Base-by-base conservation (phyloP, 2,797 vertebrate genomes). In the Rhabdophis nuchalis region DNA sequence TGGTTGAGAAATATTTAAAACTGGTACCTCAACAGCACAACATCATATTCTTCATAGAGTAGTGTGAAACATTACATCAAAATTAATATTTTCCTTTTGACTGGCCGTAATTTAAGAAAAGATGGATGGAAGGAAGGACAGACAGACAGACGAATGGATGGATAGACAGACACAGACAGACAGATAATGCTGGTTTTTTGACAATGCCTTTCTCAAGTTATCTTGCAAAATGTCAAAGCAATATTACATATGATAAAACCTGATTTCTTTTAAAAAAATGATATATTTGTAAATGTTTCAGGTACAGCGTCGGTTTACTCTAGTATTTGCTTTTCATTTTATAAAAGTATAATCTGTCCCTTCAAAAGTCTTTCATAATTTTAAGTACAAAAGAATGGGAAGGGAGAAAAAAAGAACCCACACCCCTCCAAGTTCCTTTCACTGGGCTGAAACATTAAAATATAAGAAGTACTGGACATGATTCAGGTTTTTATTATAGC, bases 401-500 rank as follows among this genome's bases (percentile, higher is more conserved):
- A 60, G 20, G 53, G 53, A 54, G 41, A 77, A 91, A 94, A 95
- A 93, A 93, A 93, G 18, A 0, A 1, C 54, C 54, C 10, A 93
- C 61, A 86, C n/a, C 87, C 46, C 50, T 50, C 8, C 88, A 32
- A 54, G 5, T 91, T 93, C 46, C 18, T 94, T 60, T 0, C 0
- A 91, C 29, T 14, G 86, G 64, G 58, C 89, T 82, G 0, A 3
- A 86, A 85, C 94, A 41, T 89, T 72, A 0, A 3, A 90, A 89
- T 94, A 41, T 94, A 92, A 89, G 7, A 91, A n/a, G 18, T 3
- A 92, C 29, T 53, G 89, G 68, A 36, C 52, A 92, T 10, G 18
- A 93, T 88, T 64, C 85, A 92, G 53, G 91, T 58, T 57, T 68
- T 86, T 61, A 72, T 32, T 90, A 57, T 88, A 85, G 46, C 54